A percentile compares a stretch with the other conserved stretches of the same genome.
Conservation (phyloP, 2,113 vertebrate species). For the Deroptyus accipitrinus region DNA sequence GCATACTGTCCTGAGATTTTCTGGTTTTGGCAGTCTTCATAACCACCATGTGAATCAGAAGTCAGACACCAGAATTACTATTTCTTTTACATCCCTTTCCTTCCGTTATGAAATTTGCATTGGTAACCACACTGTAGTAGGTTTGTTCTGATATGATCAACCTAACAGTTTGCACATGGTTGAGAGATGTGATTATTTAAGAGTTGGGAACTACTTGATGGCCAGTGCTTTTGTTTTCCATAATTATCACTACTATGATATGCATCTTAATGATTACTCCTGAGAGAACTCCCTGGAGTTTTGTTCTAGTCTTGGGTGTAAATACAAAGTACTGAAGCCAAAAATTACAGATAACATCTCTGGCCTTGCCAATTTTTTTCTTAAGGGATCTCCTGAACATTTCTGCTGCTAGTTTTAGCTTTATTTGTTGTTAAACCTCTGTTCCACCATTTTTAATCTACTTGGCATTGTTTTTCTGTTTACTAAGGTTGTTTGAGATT, state of each 20-base stretch:
- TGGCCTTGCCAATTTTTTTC: neutral
- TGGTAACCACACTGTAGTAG: neutral
- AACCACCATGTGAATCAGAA: neutral
- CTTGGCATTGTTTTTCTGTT: neutral
- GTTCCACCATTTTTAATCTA: neutral
- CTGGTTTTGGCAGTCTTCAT: neutral
- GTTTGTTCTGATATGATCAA: neutral
- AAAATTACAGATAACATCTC: neutral
- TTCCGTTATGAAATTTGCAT: neutral
- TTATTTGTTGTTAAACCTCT: neutral
- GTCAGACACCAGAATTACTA: neutral
- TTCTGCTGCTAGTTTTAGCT: neutral
- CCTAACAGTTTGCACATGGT: neutral
- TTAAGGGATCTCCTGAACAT: neutral
- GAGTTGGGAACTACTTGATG: neutral
- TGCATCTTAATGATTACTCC: neutral
- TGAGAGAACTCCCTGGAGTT: neutral
- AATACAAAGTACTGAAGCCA: neutral
- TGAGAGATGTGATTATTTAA: neutral
- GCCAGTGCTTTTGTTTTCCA: neutral
- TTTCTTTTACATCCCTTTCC: neutral
- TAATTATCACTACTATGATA: neutral
- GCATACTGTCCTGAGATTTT: neutral
- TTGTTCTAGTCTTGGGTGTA: neutral
- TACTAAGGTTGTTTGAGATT: neutral